These are phyloP conservation scores for Bucco capensis DNA, from an alignment of 2,113 vertebrate species.

Conservation along the genomic window DNA sequence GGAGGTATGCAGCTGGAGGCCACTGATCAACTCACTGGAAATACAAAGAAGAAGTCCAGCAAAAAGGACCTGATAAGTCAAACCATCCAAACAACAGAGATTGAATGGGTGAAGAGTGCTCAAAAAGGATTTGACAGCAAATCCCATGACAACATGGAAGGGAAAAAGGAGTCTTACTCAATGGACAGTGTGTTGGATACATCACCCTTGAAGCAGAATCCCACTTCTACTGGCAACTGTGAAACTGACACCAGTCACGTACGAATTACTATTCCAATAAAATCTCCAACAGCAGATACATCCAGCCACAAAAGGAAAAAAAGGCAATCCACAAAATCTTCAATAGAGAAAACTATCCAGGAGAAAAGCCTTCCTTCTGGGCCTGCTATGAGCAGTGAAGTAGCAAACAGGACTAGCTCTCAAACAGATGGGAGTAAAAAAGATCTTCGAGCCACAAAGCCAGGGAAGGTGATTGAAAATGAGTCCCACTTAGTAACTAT, in stretches of 20 bases:
- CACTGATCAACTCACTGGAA: constrained; percentile 79
- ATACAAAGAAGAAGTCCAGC: constrained; percentile 89
- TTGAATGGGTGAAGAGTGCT: constrained; percentile 83
- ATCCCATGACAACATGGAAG: constrained; percentile 76
- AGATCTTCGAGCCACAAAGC: constrained; percentile 74
- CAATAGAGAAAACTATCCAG: constrained; percentile 76
- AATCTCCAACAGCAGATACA: constrained; percentile 77
- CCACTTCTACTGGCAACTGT: constrained; percentile 65
- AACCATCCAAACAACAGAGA: constrained; percentile 75
- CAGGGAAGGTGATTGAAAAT: constrained; percentile 72
- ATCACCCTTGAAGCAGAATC: constrained; percentile 67
- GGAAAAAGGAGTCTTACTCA: constrained; percentile 81
- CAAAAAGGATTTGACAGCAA: constrained; percentile 84
- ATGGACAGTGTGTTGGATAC: constrained; percentile 57
- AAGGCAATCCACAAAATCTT: constrained; percentile 82
- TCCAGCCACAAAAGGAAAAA: constrained; percentile 85
- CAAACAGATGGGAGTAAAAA: constrained; percentile 82
- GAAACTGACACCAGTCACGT: constrained; percentile 77
- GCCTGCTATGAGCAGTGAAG: constrained; percentile 75
- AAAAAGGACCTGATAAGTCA: constrained; percentile 86
- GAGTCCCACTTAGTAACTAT: constrained; percentile 59
- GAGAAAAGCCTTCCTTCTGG: constrained; percentile 77
- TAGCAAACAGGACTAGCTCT: constrained; percentile 67
- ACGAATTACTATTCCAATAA: constrained; percentile 80
- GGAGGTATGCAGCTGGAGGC: constrained; percentile 80